Conservation (phyloP, 2,113 vertebrate species). For the Eudorcas thomsonii region DNA sequence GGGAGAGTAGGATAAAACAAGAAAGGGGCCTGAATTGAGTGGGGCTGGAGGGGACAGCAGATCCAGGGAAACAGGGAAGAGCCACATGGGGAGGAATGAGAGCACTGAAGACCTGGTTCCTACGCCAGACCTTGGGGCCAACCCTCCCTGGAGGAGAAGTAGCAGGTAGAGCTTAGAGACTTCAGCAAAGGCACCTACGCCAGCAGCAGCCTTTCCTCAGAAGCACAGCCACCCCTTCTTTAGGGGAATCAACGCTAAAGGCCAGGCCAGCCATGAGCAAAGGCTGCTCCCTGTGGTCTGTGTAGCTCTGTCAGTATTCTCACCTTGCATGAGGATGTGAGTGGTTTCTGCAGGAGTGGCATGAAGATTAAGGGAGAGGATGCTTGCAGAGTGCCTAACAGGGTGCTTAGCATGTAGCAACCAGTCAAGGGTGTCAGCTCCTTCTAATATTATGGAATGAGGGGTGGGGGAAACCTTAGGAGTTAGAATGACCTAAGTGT, state of each 20-base stretch:
- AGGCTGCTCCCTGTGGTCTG: background rate
- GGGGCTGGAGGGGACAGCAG: background rate
- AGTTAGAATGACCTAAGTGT: background rate
- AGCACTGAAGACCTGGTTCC: background rate
- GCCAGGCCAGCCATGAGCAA: background rate
- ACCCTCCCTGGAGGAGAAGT: background rate
- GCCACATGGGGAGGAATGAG: background rate
- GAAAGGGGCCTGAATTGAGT: background rate
- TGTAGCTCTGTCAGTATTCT: background rate
- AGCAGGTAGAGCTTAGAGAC: background rate
- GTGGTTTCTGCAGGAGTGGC: background rate
- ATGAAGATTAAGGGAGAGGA: background rate
- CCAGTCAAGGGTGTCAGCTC: background rate
- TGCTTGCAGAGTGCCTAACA: fast-evolving
- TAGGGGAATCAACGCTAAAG: background rate
- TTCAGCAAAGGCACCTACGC: background rate
- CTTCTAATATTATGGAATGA: background rate
- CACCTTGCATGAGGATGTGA: background rate
- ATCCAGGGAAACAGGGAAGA: background rate
- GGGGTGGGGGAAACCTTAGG: no score
- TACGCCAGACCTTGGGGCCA: background rate
- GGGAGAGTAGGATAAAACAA: background rate
- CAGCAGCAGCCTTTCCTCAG: background rate
- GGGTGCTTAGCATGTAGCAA: background rate
- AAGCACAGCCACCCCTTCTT: background rate